phyloP scores from a whole-genome alignment of 2,888 invertebrate species.

The Fragum sueziense region DNA sequence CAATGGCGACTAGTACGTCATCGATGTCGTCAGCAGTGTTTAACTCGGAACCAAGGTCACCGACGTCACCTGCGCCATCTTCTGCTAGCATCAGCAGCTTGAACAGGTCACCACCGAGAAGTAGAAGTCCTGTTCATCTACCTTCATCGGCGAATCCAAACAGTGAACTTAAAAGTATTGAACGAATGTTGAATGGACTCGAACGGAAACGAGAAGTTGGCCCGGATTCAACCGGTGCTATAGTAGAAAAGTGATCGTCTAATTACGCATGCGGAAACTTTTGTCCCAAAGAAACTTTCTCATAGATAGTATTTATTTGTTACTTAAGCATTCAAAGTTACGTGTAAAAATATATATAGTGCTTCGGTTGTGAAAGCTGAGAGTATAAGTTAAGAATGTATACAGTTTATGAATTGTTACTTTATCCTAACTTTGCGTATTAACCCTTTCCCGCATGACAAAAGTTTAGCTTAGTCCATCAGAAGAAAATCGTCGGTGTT shows the following conservation, averaged over 20 bases:
- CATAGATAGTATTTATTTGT: slow-evolving; percentile 20
- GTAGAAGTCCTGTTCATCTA: slow-evolving; percentile 61
- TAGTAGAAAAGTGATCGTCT: slow-evolving; percentile 58
- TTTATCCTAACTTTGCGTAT: too few species aligned
- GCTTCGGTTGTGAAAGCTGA: slow-evolving; percentile 16
- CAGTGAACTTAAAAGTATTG: slow-evolving; percentile 96
- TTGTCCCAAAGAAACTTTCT: slow-evolving; percentile 15
- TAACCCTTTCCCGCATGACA: too few species aligned
- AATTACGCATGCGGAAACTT: slow-evolving; percentile 4
- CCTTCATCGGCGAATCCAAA: slow-evolving; percentile 83
- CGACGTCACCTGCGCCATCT: slow-evolving; percentile 55
- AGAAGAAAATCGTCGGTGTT: too few species aligned
- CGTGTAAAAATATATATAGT: slow-evolving; percentile 18
- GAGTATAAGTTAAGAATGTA: background rate
- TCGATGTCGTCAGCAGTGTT: slow-evolving; percentile 69
- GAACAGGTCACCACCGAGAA: slow-evolving; percentile 59
- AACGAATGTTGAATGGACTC: slow-evolving; percentile 98
- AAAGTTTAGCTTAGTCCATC: too few species aligned
- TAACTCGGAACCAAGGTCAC: slow-evolving; percentile 69
- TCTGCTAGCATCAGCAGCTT: slow-evolving; percentile 55
- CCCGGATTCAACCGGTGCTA: slow-evolving; percentile 62
- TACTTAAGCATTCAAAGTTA: slow-evolving; percentile 4
- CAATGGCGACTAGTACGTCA: slow-evolving; percentile 80
- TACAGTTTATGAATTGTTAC: slow-evolving; percentile 6
- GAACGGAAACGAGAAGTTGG: slow-evolving; percentile 85